Evolutionary conservation across 2,113 vertebrate genomes (phyloP), one percentile per base, ranked within the genome.

Genomic region (Campylomormyrus tamandua): DNA sequence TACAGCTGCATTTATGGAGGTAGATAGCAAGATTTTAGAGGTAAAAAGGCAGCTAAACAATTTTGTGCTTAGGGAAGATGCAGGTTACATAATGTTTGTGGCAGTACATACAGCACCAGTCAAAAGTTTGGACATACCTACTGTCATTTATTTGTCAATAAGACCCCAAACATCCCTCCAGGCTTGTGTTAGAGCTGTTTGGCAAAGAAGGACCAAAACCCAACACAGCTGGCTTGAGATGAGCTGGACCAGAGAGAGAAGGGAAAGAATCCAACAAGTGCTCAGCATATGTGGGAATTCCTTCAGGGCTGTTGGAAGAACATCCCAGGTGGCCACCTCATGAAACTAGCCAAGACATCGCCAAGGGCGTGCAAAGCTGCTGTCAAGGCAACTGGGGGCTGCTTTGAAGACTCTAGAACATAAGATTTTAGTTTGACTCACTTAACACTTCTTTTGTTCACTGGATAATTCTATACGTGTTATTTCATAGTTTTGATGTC

Each of bases 21-120:
- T 96, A 96, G 96, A 95, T 94, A 95, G 93, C 90, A 94, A 94
- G 93, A 94, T 92, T 91, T 91, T 88, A 94, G 93, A 94, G 94
- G 93, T 95, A 93, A 92, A 93, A 89, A 93, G 91, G 87, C 90
- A 91, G 84, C 91, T 90, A 93, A 90, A 92, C 48, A 88, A 88
- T 87, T 92, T 92, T 94, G 94, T 94, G 94, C 92, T 94, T 95
- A 92, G 88, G 90, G 92, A 91, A 89, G 92, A 92, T 87, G 89
- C 90, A 83, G 50, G 46, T 83, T 90, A 91, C 85, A 88, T 50
- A 88, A 53, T 15, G n/a, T 90, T 39, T 49, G 93, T 93, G 91
- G 91, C 90, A 90, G 90, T 89, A 90, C 90, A 50, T 19, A 52
- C 62, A 70, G 62, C n/a, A 13, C 62, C 62, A 70, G 62, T 70